phyloP scores from a whole-genome alignment of 2,113 vertebrate species.

The Dipodomys stephensi region DNA sequence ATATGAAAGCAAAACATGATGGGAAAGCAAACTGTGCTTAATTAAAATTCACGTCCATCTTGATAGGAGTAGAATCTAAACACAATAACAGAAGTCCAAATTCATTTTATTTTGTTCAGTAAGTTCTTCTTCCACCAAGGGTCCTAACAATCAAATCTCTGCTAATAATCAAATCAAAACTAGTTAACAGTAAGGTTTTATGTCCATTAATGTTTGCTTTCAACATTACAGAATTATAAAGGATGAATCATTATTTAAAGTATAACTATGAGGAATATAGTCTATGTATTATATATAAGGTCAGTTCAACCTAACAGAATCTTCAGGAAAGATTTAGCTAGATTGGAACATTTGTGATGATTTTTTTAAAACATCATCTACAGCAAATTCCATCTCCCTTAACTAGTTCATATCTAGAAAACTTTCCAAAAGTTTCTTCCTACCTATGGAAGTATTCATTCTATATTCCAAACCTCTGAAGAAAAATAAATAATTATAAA shows the following conservation, averaged over 20 bases:
- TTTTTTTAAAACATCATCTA: not conserved
- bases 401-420: not conserved
- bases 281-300: slow-evolving; percentile 46
- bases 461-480: slow-evolving; percentile 32
- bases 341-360: not conserved
- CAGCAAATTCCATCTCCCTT: not conserved
- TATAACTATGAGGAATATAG: not conserved
- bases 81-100: slow-evolving; percentile 4
- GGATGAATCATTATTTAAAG: not conserved
- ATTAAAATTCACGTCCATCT: not conserved
- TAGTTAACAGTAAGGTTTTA: not conserved
- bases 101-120: slow-evolving; percentile 27
- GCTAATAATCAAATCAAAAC: not conserved
- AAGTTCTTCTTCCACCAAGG: not conserved
- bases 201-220: slow-evolving; percentile 26
- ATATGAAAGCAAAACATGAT: not conserved
- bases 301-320: not conserved
- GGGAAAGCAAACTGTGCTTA: slow-evolving; percentile 20
- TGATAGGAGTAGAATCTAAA: slow-evolving; percentile 27
- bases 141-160: slow-evolving; percentile 11
- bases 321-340: not conserved
- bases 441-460: not conserved
- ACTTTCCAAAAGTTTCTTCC: not conserved
- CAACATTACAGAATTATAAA: slow-evolving; percentile 24
- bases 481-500: not conserved